Evolutionary conservation across 2,888 invertebrate species (phyloP).

Genomic region (Drosophila testacea): DNA sequence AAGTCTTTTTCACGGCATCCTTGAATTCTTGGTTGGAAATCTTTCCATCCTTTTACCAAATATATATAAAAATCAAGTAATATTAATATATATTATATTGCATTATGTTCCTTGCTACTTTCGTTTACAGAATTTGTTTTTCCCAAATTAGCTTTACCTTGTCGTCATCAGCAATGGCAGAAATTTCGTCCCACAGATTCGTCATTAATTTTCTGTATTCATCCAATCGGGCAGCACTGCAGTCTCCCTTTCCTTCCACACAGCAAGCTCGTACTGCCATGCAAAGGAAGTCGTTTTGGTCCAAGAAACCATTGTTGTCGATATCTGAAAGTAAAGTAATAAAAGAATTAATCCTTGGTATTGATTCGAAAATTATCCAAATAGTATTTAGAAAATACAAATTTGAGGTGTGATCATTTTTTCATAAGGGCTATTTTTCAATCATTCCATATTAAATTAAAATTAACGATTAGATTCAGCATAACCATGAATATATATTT

Average conservation of each 20-base stretch:
- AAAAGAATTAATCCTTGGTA: neutral
- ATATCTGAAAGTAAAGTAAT: constrained; percentile 87
- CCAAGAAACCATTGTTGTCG: constrained; percentile 93
- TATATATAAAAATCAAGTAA: neutral
- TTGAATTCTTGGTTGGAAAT: constrained; percentile 94
- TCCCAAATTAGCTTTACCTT: constrained; percentile 86
- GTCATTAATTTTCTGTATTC: constrained; percentile 94
- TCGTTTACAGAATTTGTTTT: neutral
- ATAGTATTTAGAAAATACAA: no score
- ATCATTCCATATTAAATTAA: no score
- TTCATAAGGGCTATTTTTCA: no score
- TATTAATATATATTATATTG: neutral
- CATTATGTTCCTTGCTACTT: neutral
- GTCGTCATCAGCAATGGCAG: constrained; percentile 94
- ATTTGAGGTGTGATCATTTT: no score
- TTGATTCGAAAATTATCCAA: no score
- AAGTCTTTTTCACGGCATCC: constrained; percentile 91
- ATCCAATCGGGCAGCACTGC: constrained; percentile 89
- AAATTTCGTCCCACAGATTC: constrained; percentile 94
- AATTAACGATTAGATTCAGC: no score
- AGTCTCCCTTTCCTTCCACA: constrained; percentile 93
- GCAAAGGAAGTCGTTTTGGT: constrained; percentile 93
- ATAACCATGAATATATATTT: no score
- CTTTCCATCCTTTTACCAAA: constrained; percentile 89
- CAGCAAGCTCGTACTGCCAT: constrained; percentile 92